Evolutionary conservation across 2,797 vertebrate genomes (phyloP).

Genomic region (Molossus alvarezi): DNA sequence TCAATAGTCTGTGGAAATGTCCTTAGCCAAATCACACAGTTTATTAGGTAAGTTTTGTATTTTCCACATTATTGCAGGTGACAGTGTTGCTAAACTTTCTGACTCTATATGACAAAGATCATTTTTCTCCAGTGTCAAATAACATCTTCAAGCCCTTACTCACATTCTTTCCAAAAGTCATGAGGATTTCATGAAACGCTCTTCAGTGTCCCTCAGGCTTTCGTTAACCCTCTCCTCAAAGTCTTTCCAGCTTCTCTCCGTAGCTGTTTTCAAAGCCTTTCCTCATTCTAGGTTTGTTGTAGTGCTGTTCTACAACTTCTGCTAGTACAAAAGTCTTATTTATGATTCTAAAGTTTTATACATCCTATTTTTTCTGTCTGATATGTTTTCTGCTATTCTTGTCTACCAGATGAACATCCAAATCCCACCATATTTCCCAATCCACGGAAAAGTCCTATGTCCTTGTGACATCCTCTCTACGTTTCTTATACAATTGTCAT

Average conservation of each 20-base stretch:
- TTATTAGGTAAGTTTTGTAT: neutral
- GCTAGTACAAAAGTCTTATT: neutral
- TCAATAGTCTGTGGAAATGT: neutral
- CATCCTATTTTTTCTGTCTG: neutral
- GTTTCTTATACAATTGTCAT: neutral
- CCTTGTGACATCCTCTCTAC: neutral
- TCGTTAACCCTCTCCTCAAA: neutral
- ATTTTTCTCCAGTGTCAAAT: neutral
- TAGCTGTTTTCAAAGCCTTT: neutral
- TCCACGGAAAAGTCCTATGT: neutral
- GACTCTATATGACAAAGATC: neutral
- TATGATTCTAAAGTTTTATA: neutral
- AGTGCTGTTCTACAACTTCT: neutral
- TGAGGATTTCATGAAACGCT: conserved; percentile 11
- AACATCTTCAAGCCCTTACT: neutral
- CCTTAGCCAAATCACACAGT: neutral
- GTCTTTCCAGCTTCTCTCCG: neutral
- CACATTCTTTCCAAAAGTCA: neutral
- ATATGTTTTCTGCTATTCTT: neutral
- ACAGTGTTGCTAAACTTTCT: neutral
- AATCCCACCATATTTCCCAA: neutral
- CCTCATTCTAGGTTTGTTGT: neutral
- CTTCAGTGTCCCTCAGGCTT: neutral
- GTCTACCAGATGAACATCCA: neutral
- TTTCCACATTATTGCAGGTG: neutral